A percentile compares a stretch with the other conserved stretches of the same genome.
Conservation (phyloP, 2,113 vertebrate species). For the Sciurus niger region DNA sequence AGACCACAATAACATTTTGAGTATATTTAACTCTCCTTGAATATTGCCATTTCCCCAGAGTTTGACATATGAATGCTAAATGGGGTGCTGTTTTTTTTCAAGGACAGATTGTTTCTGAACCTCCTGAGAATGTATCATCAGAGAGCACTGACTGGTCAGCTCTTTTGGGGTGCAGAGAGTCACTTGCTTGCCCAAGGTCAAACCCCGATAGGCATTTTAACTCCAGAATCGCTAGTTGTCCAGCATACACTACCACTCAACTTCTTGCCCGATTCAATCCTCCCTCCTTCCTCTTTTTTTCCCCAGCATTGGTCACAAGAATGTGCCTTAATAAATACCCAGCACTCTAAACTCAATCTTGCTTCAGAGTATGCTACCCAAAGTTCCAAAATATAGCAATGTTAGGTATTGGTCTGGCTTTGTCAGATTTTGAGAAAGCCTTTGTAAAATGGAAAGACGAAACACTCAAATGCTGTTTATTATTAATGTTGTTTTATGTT, state of each 20-base stretch:
- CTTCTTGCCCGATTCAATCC: neutral
- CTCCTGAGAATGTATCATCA: neutral
- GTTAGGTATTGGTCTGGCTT: neutral
- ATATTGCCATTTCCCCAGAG: neutral
- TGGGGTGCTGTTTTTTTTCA: rapidly evolving
- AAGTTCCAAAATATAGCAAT: neutral
- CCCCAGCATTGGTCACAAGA: neutral
- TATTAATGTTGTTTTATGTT: constrained; percentile 36
- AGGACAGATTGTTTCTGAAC: neutral
- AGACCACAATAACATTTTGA: neutral
- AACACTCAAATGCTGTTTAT: constrained; percentile 28
- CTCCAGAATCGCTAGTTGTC: neutral
- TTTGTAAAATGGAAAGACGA: constrained; percentile 40
- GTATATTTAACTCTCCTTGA: neutral
- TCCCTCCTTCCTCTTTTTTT: neutral
- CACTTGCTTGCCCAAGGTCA: neutral
- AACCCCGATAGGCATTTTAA: too few relatives aligned
- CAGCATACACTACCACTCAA: neutral
- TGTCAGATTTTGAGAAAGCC: neutral
- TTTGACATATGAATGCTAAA: neutral
- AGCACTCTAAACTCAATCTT: neutral
- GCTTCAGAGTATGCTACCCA: neutral
- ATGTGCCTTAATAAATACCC: neutral
- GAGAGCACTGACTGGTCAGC: neutral
- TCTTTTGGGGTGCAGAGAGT: neutral